A percentile compares a stretch with the other conserved stretches of the same genome.
phyloP scores from a whole-genome alignment of 2,888 invertebrate species.

The Nebria salina region DNA sequence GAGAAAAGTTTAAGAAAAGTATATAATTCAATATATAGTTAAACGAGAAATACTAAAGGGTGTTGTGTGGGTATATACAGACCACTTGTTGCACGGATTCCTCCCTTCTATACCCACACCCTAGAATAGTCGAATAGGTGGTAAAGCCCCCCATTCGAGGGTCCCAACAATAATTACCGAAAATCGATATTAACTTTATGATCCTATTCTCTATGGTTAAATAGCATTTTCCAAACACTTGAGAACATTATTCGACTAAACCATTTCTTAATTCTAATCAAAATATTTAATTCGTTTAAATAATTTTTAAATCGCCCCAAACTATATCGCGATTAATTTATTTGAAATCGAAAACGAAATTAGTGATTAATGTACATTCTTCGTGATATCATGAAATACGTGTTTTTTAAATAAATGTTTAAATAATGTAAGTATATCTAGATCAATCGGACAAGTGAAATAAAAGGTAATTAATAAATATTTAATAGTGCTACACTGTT shows the following conservation, averaged over 20 bases:
- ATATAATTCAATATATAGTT: background rate
- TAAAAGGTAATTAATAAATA: constrained; percentile 38
- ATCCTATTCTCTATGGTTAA: background rate
- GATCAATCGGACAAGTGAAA: background rate
- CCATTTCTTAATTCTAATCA: no score
- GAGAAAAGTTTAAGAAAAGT: no score
- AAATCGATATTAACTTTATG: constrained; percentile 42
- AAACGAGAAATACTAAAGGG: background rate
- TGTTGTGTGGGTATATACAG: constrained; percentile 1
- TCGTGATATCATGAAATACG: background rate
- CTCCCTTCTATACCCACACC: background rate
- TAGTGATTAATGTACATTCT: background rate
- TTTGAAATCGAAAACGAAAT: no score
- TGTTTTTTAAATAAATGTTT: background rate
- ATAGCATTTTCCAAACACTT: background rate
- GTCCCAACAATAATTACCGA: constrained; percentile 40
- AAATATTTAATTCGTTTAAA: no score
- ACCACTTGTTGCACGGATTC: constrained; percentile 34
- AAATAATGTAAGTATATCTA: background rate
- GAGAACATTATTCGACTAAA: background rate
- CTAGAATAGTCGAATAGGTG: background rate
- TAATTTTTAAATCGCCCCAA: no score
- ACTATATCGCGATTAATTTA: no score
- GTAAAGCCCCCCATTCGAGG: background rate
- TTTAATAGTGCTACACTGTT: constrained; percentile 16